Evolutionary conservation across 2,797 vertebrate genomes (phyloP), one percentile per base, ranked within the genome.

Genomic region (Tamandua tetradactyla): DNA sequence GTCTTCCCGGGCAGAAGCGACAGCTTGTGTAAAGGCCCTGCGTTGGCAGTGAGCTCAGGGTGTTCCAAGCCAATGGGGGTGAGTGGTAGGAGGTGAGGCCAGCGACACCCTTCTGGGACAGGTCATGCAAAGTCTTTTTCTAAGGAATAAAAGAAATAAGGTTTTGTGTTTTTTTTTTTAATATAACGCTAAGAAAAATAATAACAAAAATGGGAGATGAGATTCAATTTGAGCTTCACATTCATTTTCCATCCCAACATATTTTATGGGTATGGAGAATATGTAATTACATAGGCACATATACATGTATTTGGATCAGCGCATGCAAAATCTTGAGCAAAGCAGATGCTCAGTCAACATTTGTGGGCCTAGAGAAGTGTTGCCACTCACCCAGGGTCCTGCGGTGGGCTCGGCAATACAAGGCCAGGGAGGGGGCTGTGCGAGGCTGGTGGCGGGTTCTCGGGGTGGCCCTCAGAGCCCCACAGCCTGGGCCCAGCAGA

Each of bases 321-420:
- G 59, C 42, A 32, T 27, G 52, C 78, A 69, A 32, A 49, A 7
- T 22, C 27, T 32, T n/a, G 55, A 64, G 52, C 25, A 25, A 17
- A 15, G 17, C 27, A n/a, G 59, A 61, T 13, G 57, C 40, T 42
- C 37, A 40, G 55, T 55, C 61, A 37, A 40, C 20, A 14, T 25
- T 8, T 42, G 32, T 62, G 57, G 20, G 30, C 68, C 80, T 35
- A 32, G 4, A 13, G 14, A 44, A 30, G 42, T 59, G 14, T 37
- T 0, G 0, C 7, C 42, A 32, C 2, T 14, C 4, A 23, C 35
- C 2, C 2, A 30, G 57, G 30, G n/a, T 32, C 57, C 30, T 49
- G 42, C 2, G 1, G 35, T 23, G 18, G 37, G 17, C 35, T 61
- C 18, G 0, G 25, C 69, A 89, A 57, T 10, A n/a, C 14, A 47